Percentiles rank a stretch among this genome's conserved stretches.
Evolutionary conservation across 2,888 invertebrate genomes (phyloP).

Genomic region (Rhopalosiphum nymphaeae): DNA sequence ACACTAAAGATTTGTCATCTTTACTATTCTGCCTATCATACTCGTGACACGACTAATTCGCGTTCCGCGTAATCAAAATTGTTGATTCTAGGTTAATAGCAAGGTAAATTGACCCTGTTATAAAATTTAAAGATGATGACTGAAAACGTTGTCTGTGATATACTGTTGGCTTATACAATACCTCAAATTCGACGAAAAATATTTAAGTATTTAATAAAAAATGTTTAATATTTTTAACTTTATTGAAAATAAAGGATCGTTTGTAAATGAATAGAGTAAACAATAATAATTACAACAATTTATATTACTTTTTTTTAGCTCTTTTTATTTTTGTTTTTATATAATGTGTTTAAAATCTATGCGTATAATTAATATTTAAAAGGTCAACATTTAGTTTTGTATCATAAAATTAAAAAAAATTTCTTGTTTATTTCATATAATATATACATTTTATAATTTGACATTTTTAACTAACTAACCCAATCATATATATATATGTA

Average conservation of each 20-base stretch:
- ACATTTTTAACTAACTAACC: background rate
- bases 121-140: background rate
- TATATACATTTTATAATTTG: background rate
- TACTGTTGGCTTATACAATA: background rate
- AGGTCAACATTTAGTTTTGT: too few species aligned
- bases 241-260: background rate
- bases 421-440: background rate
- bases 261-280: too few species aligned
- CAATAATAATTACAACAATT: too few species aligned
- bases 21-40: background rate
- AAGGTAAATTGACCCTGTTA: background rate
- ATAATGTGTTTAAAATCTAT: background rate
- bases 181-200: background rate
- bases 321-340: too few species aligned
- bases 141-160: background rate
- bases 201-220: background rate
- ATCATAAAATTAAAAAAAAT: too few species aligned
- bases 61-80: background rate
- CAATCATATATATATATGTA: too few species aligned
- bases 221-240: background rate
- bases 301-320: too few species aligned
- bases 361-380: background rate
- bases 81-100: background rate
- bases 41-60: background rate
- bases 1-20: background rate